Evolutionary conservation across 1,140 invertebrate genomes (phyloP).

Genomic region (Heterodera schachtii): DNA sequence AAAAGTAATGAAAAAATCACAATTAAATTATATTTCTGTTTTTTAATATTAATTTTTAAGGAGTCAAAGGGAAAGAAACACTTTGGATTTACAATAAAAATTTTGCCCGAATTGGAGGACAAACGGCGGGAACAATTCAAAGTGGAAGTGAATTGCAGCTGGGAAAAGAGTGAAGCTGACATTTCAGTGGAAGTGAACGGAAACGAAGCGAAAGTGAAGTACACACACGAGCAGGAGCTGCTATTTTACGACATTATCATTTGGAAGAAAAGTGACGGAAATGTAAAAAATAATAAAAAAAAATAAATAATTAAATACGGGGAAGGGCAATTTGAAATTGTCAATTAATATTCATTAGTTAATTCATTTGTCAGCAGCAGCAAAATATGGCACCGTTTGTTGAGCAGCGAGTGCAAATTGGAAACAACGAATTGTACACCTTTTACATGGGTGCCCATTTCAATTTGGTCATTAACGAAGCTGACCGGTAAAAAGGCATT

Average conservation of each 20-base stretch:
- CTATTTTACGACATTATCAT: not conserved
- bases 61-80: not conserved
- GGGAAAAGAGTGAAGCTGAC: not conserved
- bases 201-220: not conserved
- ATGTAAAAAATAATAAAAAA: no score
- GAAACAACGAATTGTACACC: not conserved
- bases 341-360: no score
- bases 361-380: not conserved
- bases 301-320: not conserved
- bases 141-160: not conserved
- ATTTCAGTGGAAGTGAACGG: not conserved
- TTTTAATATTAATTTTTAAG: not conserved
- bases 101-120: not conserved
- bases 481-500: not conserved
- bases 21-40: no score
- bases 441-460: not conserved
- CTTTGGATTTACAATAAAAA: not conserved
- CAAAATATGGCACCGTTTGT: not conserved
- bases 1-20: no score
- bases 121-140: not conserved
- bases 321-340: no score
- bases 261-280: not conserved
- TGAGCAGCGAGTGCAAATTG: not conserved
- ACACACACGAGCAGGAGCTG: not conserved
- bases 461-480: not conserved